Base-by-base conservation (phyloP, 1,140 invertebrate genomes). In the Mycetomoellerius zeteki region DNA sequence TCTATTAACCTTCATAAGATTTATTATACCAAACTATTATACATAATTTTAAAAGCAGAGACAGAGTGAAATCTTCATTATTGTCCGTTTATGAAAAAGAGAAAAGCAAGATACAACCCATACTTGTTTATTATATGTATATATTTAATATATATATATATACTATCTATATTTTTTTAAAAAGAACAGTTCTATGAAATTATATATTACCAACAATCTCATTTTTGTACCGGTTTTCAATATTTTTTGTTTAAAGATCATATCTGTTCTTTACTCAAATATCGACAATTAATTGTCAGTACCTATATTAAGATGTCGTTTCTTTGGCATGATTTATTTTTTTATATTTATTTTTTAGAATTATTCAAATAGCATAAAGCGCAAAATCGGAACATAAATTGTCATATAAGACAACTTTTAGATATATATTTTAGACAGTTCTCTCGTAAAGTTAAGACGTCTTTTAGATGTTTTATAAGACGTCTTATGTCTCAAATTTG, bases 1-100 rank as follows among this genome's bases (percentile, higher is more conserved):
- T 43, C 56, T 77, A 19, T 47, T 77, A 77, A 62, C 73, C 33
- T 10, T 76, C 37, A 12, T 16, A 1, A 19, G 52, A 16, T 43
- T 43, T n/a, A n/a, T 2, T 76, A 5, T 76, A 14, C 30, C 7
- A 7, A 73, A 54, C 12, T 33, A 8, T 69, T 50, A 75, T n/a
- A 24, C 27, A 52, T n/a, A 3, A 69, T 21, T 73, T 33, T 56
- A 33, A 56, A 69, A 67, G 3, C 1, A 37, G n/a, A 21, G 1
- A n/a, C 1, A 37, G 33, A 37, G 33, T 14, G 3, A 67, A 37
- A 21, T 37, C 1, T 37, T 65, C 6, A 37, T 65, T 3, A 30
- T 62, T 5, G n/a, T 19, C 3, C 1, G 6, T 62, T 2, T 19
- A 30, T 19, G 30, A 62, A 62, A 16, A 24, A 27, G 8, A 37